Conservation (phyloP, 2,888 invertebrate genomes). For the Dromius quadrimaculatus region DNA sequence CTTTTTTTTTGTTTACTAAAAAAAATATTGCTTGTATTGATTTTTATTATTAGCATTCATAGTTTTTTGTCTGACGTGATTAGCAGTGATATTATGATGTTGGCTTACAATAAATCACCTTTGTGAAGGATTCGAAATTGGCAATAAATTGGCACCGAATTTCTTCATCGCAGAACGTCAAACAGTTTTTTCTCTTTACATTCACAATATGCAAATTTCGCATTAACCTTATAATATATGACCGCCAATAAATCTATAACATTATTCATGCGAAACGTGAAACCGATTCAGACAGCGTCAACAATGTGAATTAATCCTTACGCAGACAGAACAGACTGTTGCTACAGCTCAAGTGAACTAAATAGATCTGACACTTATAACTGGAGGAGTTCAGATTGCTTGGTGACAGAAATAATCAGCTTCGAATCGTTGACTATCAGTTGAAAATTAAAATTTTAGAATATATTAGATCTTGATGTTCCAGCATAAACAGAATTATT, state of each 20-base stretch:
- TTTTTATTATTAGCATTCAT: too few species aligned
- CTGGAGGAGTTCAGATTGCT: not conserved
- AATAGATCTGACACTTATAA: conserved; percentile 6
- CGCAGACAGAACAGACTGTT: not conserved
- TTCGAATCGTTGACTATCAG: too few species aligned
- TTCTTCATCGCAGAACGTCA: conserved; percentile 12
- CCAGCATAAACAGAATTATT: too few species aligned
- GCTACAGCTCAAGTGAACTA: conserved; percentile 5
- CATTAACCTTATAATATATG: conserved; percentile 35
- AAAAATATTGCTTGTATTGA: too few species aligned
- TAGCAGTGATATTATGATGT: too few species aligned
- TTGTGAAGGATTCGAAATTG: conserved; percentile 3
- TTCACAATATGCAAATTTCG: conserved; percentile 33
- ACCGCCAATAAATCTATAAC: conserved; percentile 34
- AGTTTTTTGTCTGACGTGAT: too few species aligned
- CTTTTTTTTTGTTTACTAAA: too few species aligned
- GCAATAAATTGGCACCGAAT: conserved; percentile 23
- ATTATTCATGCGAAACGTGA: conserved; percentile 39
- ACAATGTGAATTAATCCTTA: conserved; percentile 33
- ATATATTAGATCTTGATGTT: too few species aligned
- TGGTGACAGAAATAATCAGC: not conserved
- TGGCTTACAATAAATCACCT: not conserved
- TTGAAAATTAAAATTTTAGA: too few species aligned
- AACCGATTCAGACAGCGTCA: conserved; percentile 34
- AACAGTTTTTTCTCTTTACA: conserved; percentile 11